Evolutionary conservation across 2,888 invertebrate species (phyloP).

Genomic region (Eurytoma adleriae): DNA sequence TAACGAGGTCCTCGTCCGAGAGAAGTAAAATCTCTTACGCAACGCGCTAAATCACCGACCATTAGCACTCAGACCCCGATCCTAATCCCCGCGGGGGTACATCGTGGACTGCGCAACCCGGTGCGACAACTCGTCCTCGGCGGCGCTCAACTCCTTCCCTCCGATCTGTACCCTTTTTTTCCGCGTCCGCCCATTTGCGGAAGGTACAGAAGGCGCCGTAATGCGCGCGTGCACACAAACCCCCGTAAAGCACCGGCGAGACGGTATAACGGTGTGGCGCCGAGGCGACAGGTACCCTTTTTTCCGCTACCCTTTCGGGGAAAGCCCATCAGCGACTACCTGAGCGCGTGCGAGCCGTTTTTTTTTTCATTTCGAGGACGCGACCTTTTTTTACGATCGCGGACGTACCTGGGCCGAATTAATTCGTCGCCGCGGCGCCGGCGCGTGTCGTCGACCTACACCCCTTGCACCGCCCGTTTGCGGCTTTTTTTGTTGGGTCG

Average conservation of each 20-base stretch:
- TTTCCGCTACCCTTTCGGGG: constrained; percentile 63
- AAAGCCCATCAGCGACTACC: constrained; percentile 61
- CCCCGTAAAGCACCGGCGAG: no score
- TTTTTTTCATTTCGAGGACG: constrained; percentile 31
- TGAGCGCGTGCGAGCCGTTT: constrained; percentile 69
- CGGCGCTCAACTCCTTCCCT: constrained; percentile 36
- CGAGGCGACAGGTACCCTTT: constrained; percentile 50
- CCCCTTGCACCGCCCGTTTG: not conserved
- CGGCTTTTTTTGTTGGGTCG: constrained; percentile 1
- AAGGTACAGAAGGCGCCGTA: not conserved
- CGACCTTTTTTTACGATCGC: constrained; percentile 26
- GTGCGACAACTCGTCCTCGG: not conserved
- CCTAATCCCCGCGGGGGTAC: constrained; percentile 16
- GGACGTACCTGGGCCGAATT: constrained; percentile 28
- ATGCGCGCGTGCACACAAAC: no score
- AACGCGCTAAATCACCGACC: constrained; percentile 9
- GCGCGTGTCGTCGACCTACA: not conserved
- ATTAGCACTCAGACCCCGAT: not conserved
- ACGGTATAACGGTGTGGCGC: constrained; percentile 5
- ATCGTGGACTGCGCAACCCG: constrained; percentile 12
- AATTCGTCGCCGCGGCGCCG: constrained; percentile 22
- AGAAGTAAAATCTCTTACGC: not conserved
- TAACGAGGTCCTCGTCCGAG: constrained; percentile 22
- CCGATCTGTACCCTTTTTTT: constrained; percentile 33
- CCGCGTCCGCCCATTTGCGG: constrained; percentile 29